These are phyloP conservation scores for Sphaeramia orbicularis DNA, from an alignment of 2,797 vertebrate species.

Conservation along the genomic window DNA sequence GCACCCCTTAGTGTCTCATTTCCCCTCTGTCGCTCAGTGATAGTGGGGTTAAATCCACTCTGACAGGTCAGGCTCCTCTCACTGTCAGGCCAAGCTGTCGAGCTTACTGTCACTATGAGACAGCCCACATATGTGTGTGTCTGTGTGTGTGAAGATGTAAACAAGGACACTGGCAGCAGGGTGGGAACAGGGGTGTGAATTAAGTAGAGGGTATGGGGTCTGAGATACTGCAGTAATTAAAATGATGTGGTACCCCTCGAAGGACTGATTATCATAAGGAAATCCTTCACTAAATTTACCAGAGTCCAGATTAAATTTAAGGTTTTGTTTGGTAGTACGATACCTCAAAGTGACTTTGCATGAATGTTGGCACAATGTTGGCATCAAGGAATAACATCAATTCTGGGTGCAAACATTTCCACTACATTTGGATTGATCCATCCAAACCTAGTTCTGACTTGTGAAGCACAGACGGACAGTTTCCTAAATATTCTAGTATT, in stretches of 20 bases:
- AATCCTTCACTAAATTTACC: background rate
- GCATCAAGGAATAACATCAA: too few species aligned
- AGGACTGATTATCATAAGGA: background rate
- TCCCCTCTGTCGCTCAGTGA: constrained; percentile 21
- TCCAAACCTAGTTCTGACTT: too few species aligned
- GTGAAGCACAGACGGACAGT: too few species aligned
- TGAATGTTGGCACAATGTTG: too few species aligned
- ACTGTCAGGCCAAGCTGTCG: constrained; percentile 66
- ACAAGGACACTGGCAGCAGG: constrained; percentile 1
- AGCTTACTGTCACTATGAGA: constrained; percentile 45
- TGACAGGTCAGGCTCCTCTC: constrained; percentile 62
- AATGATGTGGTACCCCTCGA: constrained; percentile 3
- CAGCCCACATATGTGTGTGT: constrained; percentile 51
- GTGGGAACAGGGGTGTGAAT: constrained; percentile 15
- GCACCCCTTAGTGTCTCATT: constrained; percentile 6
- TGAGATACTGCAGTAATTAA: constrained; percentile 19
- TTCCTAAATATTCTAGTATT: too few species aligned
- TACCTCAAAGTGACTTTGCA: too few species aligned
- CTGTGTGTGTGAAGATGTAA: constrained; percentile 15
- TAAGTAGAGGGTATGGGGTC: constrained; percentile 13
- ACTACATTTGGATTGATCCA: too few species aligned
- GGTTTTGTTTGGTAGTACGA: background rate
- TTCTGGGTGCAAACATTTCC: too few species aligned
- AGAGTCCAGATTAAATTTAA: too few species aligned
- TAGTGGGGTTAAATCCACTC: constrained; percentile 65